Evolutionary conservation across 2,797 vertebrate genomes (phyloP), one percentile per base, ranked within the genome.

Genomic region (Arctocebus calabarensis): DNA sequence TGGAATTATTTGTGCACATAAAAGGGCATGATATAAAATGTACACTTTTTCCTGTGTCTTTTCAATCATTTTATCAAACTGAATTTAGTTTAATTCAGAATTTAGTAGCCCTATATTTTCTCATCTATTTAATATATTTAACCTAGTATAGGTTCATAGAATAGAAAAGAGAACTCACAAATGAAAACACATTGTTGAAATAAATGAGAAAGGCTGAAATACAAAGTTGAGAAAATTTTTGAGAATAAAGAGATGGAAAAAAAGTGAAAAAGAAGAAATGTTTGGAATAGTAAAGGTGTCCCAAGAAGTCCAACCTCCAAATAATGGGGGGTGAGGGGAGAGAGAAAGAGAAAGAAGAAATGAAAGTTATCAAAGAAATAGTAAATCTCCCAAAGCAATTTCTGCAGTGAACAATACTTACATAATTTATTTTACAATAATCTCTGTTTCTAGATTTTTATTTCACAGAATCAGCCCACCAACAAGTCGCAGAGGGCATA

Each of bases 1-100:
- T 66, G 48, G 43, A 81, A 87, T 90, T 84, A 86, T 84, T 81
- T 43, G 43, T 84, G 55, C 25, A 43, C 70, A 82, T 37, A 79
- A 94, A 88, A 92, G 27, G 20, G 59, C 32, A n/a, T 45, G 77
- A 84, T 12, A 68, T n/a, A 91, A 84, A 91, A 55, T 71, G 4
- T 45, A 20, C 19, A 68, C 77, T 71, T 85, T 92, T 90, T 71
- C 29, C 48, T 91, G 4, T 19, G 23, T 57, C 32, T 83, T 84
- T 92, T 89, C 89, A 45, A 82, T 52, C 37, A 61, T 90, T 78
- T 94, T 43, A 93, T 74, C 79, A 90, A 94, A 40, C 25, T 85
- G 27, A 59, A 92, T 88, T 52, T 52, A 52, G 48, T 4, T 52
- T 52, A 70, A 70, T 61, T 89, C 14, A 17, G 64, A 91, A 85